A percentile compares a stretch with the other conserved stretches of the same genome.
Evolutionary conservation across 2,888 invertebrate genomes (phyloP).

Genomic region (Leucophenga montana): DNA sequence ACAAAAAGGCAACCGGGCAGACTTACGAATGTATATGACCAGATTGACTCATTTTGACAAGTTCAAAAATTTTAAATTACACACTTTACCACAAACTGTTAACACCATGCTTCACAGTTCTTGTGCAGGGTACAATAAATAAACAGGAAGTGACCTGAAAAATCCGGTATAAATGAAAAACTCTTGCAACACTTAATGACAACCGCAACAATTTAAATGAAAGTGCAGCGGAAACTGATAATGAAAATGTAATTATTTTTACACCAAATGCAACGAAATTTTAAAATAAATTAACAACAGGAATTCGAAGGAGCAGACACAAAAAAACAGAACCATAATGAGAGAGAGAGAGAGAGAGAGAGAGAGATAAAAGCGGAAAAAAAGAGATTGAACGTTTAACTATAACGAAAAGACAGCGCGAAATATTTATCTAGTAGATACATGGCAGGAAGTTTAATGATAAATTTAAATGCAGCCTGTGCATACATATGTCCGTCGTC

Average conservation of each 20-base stretch:
- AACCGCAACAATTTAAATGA: conserved; percentile 41
- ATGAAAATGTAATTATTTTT: conserved; percentile 55
- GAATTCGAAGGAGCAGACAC: neutral
- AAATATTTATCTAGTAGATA: neutral
- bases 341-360: conserved; percentile 8
- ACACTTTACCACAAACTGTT: no score
- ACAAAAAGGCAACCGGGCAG: no score
- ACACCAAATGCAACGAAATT: conserved; percentile 30
- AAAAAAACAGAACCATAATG: no score
- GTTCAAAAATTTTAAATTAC: no score
- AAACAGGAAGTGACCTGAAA: neutral
- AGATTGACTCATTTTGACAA: no score
- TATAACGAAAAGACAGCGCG: conserved; percentile 39
- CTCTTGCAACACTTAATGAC: conserved; percentile 5
- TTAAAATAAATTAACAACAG: conserved; percentile 16
- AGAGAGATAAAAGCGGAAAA: conserved; percentile 41
- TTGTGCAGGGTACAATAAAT: neutral
- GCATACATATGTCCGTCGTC: neutral
- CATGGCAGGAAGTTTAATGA: neutral
- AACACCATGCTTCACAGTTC: no score
- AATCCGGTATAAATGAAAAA: neutral
- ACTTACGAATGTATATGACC: no score
- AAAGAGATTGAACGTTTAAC: no score
- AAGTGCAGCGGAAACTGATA: conserved; percentile 45
- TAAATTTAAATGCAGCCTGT: conserved; percentile 10